phyloP scores from a whole-genome alignment of 92 coral and sea anemone genomes.

The Parazoanthus atlanticus region DNA sequence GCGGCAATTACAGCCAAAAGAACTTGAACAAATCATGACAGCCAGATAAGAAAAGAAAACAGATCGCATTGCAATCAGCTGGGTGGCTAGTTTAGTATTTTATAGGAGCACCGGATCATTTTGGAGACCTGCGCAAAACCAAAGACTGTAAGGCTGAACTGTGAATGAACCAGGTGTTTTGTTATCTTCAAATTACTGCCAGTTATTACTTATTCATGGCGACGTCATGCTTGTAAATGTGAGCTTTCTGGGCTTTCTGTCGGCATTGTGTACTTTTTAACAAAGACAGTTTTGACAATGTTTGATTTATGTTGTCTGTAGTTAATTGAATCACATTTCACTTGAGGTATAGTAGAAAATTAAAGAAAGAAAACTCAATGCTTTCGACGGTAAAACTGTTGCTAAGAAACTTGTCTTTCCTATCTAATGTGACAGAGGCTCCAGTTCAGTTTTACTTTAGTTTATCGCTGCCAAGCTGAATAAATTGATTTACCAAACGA shows the following conservation, averaged over 20 bases:
- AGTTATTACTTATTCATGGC: slow-evolving; percentile 29
- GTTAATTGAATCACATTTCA: slow-evolving; percentile 12
- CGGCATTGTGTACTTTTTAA: slow-evolving; percentile 6
- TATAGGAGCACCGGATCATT: background rate
- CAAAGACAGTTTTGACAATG: slow-evolving; percentile 25
- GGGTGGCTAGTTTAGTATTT: background rate
- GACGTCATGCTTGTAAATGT: slow-evolving; percentile 4
- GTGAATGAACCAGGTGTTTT: background rate
- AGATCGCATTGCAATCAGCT: background rate
- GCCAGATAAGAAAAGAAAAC: background rate
- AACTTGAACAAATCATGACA: background rate
- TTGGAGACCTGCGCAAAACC: background rate
- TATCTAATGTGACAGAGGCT: background rate
- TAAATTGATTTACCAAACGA: background rate
- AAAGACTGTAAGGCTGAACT: background rate
- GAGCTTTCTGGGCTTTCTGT: background rate
- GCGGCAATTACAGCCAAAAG: background rate
- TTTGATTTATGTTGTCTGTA: slow-evolving; percentile 1
- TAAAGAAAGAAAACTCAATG: background rate
- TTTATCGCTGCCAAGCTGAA: background rate
- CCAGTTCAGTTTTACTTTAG: background rate
- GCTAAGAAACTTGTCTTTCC: background rate
- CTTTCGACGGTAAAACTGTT: background rate
- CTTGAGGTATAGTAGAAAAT: background rate
- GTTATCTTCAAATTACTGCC: background rate